phyloP scores from a whole-genome alignment of 2,888 invertebrate species.

The Eremobia ochroleuca region DNA sequence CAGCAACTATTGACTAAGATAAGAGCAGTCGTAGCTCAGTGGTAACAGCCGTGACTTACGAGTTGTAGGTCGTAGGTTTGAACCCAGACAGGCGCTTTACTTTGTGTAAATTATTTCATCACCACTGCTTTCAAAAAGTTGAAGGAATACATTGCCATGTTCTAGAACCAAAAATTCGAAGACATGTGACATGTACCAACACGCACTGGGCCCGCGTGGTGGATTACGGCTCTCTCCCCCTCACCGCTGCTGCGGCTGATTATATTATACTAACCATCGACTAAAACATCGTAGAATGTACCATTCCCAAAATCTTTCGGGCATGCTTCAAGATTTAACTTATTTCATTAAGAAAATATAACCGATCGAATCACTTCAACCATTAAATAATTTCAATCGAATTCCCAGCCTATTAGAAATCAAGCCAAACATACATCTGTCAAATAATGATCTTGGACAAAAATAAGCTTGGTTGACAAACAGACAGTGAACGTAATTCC shows the following conservation, averaged over 20 bases:
- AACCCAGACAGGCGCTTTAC: neutral
- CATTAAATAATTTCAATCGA: conserved; percentile 30
- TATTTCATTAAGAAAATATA: neutral
- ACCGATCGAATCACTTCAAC: conserved; percentile 13
- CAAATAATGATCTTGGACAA: conserved; percentile 69
- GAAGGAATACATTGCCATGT: neutral
- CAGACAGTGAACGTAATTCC: conserved; percentile 70
- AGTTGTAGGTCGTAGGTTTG: neutral
- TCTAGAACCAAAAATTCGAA: neutral
- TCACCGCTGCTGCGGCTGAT: too few species aligned
- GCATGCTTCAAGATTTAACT: neutral
- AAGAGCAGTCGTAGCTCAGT: too few species aligned
- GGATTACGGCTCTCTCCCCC: neutral
- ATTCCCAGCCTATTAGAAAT: conserved; percentile 64
- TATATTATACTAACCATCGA: too few species aligned
- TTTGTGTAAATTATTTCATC: neutral
- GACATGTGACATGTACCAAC: neutral
- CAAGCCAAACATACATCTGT: conserved; percentile 59
- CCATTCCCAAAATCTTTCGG: neutral
- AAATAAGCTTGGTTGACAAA: conserved; percentile 67
- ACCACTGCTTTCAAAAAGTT: neutral
- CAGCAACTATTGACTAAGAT: neutral
- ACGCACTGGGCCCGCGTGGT: neutral
- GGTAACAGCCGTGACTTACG: too few species aligned
- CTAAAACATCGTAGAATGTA: neutral